A percentile compares a stretch with the other conserved stretches of the same genome.
phyloP scores from a whole-genome alignment of 2,797 vertebrate species.

The Chloroceryle amazona region DNA sequence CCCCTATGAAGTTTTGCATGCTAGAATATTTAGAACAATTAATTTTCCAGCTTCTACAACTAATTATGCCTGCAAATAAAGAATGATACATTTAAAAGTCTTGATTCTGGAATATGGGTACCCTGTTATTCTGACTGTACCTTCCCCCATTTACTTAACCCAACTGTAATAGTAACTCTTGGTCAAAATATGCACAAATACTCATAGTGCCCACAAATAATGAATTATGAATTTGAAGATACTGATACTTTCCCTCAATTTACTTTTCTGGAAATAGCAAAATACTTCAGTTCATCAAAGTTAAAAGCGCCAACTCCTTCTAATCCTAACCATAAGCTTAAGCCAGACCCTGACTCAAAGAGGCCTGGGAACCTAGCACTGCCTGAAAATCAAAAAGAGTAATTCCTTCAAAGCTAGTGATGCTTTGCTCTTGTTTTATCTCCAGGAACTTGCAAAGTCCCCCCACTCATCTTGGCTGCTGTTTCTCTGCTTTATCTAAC shows the following conservation, averaged over 20 bases:
- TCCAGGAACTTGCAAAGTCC: background rate
- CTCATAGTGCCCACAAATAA: background rate
- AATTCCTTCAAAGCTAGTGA: background rate
- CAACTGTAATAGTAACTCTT: background rate
- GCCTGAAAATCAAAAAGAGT: background rate
- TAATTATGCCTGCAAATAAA: background rate
- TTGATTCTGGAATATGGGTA: background rate
- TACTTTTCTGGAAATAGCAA: background rate
- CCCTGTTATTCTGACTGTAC: background rate
- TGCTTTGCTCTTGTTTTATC: background rate
- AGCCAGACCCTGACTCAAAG: background rate
- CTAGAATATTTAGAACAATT: background rate
- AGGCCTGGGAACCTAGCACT: background rate
- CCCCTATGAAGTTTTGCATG: background rate
- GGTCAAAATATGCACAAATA: background rate
- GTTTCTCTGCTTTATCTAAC: background rate
- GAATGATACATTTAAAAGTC: background rate
- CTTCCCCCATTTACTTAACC: background rate
- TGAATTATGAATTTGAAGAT: background rate
- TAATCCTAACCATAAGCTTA: slow-evolving; percentile 34
- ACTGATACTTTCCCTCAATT: background rate
- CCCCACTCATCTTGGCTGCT: background rate
- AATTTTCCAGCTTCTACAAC: background rate
- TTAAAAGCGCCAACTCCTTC: slow-evolving; percentile 12
- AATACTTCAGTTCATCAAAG: background rate